These are phyloP conservation scores for Periophthalmodon schlosseri DNA, from an alignment of 2,113 vertebrate species.

Conservation along the genomic window DNA sequence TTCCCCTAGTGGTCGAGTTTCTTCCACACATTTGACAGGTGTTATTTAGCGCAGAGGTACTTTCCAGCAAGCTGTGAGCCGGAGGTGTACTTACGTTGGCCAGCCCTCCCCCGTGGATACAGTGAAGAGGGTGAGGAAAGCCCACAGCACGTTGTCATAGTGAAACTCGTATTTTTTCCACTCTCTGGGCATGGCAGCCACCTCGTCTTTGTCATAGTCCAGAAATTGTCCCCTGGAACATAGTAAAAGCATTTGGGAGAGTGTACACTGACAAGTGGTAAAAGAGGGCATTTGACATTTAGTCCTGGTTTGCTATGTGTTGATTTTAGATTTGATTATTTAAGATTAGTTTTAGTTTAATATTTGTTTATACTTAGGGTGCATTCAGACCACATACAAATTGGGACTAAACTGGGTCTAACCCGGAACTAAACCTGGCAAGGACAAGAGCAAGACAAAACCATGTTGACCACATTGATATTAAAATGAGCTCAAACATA, in stretches of 20 bases:
- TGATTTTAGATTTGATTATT: no score
- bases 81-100: conserved; percentile 86
- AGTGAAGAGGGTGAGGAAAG: conserved; percentile 92
- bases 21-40: neutral
- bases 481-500: no score
- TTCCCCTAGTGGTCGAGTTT: neutral
- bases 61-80: neutral
- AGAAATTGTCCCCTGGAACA: conserved; percentile 89
- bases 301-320: no score
- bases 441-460: no score
- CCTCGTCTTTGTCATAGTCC: conserved; percentile 89
- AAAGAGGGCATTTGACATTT: no score
- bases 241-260: conserved; percentile 3
- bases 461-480: no score
- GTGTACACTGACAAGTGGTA: no score
- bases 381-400: no score
- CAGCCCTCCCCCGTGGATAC: conserved; percentile 97
- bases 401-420: no score
- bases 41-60: neutral
- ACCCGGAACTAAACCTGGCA: no score
- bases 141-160: conserved; percentile 97
- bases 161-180: conserved; percentile 97
- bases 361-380: no score
- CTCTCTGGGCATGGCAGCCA: conserved; percentile 86
- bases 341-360: no score